Evolutionary conservation across 2,888 invertebrate species (phyloP).

Genomic region (Campoplex capitator): DNA sequence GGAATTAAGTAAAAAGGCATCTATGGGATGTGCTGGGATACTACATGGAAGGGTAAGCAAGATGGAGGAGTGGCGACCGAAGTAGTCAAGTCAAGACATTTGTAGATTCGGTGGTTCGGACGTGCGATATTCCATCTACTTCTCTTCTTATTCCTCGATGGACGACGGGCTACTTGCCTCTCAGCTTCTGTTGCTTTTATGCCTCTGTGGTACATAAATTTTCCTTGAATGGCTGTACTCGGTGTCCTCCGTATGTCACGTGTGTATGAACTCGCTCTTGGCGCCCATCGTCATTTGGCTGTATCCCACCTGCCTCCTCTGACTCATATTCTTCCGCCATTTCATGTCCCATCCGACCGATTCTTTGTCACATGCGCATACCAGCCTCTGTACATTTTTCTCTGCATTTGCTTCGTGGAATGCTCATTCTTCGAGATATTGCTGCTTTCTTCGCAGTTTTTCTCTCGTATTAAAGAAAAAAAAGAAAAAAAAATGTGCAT

Average conservation of each 20-base stretch:
- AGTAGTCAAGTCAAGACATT: conserved; percentile 67
- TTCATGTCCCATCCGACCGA: conserved; percentile 22
- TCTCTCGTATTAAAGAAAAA: conserved; percentile 17
- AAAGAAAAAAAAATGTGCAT: background rate
- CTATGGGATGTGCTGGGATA: conserved; percentile 23
- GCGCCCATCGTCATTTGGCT: conserved; percentile 74
- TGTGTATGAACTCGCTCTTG: conserved; percentile 70
- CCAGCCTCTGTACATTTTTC: conserved; percentile 34
- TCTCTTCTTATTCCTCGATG: conserved; percentile 50
- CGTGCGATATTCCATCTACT: conserved; percentile 56
- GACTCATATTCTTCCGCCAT: conserved; percentile 45
- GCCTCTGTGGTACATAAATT: conserved; percentile 81
- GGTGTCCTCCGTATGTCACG: conserved; percentile 50
- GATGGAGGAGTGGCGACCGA: no score
- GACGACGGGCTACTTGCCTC: conserved; percentile 49
- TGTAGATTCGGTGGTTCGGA: conserved; percentile 77
- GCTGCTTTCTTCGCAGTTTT: conserved; percentile 4
- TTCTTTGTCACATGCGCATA: conserved; percentile 40
- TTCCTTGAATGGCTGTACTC: conserved; percentile 74
- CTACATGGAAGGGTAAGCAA: conserved; percentile 48
- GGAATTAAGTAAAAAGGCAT: conserved; percentile 16
- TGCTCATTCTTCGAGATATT: no score
- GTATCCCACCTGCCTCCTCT: conserved; percentile 72
- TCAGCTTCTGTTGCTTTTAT: conserved; percentile 77
- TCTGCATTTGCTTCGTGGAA: conserved; percentile 14